Evolutionary conservation across 2,113 vertebrate species (phyloP).

Genomic region (Lycaon pictus): DNA sequence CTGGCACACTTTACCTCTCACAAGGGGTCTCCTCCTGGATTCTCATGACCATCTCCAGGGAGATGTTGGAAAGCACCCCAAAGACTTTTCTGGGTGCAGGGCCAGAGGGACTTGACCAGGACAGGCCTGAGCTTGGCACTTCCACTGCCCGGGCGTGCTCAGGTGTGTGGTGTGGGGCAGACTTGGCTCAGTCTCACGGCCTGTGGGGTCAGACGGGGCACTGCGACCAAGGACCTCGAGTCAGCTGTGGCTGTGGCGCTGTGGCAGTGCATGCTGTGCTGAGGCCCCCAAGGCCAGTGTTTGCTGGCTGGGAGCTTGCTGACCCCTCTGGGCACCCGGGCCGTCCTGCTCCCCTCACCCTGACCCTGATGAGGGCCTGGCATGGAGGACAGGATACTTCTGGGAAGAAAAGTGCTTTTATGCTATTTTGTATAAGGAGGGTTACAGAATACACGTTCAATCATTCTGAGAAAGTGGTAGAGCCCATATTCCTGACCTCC

Average conservation of each 20-base stretch:
- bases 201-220: background rate
- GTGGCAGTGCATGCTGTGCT: rapidly evolving
- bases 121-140: too few relatives aligned
- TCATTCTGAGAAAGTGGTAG: background rate
- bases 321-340: too few relatives aligned
- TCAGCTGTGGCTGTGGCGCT: background rate
- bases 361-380: background rate
- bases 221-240: rapidly evolving
- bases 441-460: too few relatives aligned
- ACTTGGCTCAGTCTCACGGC: too few relatives aligned
- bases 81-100: background rate
- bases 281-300: background rate
- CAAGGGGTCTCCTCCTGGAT: background rate
- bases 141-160: background rate
- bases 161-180: background rate
- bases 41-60: background rate
- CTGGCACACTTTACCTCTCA: background rate
- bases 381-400: background rate
- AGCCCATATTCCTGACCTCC: background rate
- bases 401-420: background rate
- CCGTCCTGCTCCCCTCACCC: background rate
- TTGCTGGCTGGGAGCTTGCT: rapidly evolving
- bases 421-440: background rate
- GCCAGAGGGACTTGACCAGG: background rate
- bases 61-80: background rate